phyloP scores from a whole-genome alignment of 2,888 invertebrate genomes.

The Eupithecia subumbrata region DNA sequence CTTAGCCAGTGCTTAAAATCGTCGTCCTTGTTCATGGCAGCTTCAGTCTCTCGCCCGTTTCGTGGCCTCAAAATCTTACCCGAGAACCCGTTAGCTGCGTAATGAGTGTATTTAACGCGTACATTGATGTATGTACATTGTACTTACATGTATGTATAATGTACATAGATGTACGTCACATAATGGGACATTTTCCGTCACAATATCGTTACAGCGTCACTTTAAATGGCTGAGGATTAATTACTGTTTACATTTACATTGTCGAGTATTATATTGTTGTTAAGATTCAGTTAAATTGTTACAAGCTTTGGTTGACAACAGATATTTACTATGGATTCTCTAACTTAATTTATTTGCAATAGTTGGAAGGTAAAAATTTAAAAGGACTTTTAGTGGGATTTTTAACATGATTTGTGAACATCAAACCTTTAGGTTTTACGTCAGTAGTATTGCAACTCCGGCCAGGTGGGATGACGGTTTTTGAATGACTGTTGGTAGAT shows the following conservation, averaged over 20 bases:
- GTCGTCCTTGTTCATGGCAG: neutral
- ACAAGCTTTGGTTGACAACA: neutral
- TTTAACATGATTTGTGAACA: too few species aligned
- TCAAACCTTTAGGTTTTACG: too few species aligned
- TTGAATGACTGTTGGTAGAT: too few species aligned
- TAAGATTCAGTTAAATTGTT: neutral
- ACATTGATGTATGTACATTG: slow-evolving; percentile 9
- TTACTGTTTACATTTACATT: slow-evolving; percentile 13
- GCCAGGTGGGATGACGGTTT: too few species aligned
- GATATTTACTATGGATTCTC: neutral
- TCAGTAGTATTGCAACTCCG: too few species aligned
- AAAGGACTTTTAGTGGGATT: neutral
- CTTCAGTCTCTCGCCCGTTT: slow-evolving; percentile 8
- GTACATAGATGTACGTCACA: neutral
- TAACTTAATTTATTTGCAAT: neutral
- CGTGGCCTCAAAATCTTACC: slow-evolving; percentile 22
- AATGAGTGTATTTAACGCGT: slow-evolving; percentile 32
- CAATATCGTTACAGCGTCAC: slow-evolving; percentile 27
- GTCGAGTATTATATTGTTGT: neutral
- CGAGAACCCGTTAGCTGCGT: slow-evolving; percentile 20
- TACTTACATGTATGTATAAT: neutral
- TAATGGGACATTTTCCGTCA: slow-evolving; percentile 11
- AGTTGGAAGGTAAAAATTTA: neutral
- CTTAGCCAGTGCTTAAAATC: neutral
- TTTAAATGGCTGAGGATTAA: slow-evolving; percentile 25